phyloP scores from a whole-genome alignment of 1,140 invertebrate genomes.

The Macrosteles quadrilineatus region DNA sequence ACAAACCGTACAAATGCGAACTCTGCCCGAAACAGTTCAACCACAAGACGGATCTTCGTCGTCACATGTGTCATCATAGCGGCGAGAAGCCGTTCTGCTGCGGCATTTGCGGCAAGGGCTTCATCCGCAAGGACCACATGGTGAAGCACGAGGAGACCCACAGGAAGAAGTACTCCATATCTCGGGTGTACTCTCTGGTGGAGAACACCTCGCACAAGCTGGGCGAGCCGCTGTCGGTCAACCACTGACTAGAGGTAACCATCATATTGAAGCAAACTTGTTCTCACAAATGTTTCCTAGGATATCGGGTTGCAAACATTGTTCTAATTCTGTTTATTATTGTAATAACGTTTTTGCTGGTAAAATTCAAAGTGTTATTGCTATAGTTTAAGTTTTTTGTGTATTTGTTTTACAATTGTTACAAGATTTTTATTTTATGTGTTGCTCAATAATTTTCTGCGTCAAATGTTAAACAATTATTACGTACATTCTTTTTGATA shows the following conservation, averaged over 20 bases:
- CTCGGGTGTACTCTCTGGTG: neutral
- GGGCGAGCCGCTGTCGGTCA: neutral
- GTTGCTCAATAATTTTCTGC: no score
- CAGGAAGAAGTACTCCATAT: slow-evolving; percentile 49
- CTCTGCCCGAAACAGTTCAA: slow-evolving; percentile 87
- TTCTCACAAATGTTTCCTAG: no score
- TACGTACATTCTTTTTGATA: no score
- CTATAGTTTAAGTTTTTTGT: no score
- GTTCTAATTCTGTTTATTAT: no score
- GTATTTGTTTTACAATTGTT: no score
- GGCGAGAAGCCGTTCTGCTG: slow-evolving; percentile 76
- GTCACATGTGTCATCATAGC: slow-evolving; percentile 83
- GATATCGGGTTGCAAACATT: no score
- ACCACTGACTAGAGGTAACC: slow-evolving; percentile 22
- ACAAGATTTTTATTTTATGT: no score
- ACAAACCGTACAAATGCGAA: slow-evolving; percentile 88
- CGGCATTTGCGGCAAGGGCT: slow-evolving; percentile 80
- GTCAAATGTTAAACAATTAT: no score
- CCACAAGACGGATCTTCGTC: slow-evolving; percentile 87
- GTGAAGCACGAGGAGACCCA: slow-evolving; percentile 90
- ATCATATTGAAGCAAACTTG: slow-evolving; percentile 24
- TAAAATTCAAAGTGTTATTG: no score
- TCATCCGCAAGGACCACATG: slow-evolving; percentile 92
- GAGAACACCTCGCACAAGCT: no score
- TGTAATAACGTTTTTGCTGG: no score